Evolutionary conservation across 2,797 vertebrate species (phyloP).

Genomic region (Ctenopoma kingsleyae): DNA sequence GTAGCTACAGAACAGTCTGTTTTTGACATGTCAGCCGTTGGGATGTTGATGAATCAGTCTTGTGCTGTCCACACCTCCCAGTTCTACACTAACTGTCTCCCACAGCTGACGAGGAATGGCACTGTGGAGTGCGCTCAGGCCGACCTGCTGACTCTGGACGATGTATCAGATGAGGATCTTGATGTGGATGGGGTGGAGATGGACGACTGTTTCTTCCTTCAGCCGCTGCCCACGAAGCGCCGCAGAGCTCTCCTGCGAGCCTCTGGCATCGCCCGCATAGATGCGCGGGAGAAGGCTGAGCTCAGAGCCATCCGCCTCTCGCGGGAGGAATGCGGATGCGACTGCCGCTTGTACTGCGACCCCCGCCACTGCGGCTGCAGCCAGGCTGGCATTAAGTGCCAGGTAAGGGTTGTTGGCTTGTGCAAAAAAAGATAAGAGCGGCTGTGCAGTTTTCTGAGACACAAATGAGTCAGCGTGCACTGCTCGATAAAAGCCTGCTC

Average conservation of each 20-base stretch:
- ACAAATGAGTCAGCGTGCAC: not conserved
- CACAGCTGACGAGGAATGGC: slow-evolving; percentile 93
- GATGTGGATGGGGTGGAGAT: slow-evolving; percentile 94
- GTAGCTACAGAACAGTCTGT: slow-evolving; percentile 5
- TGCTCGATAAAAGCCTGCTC: not conserved
- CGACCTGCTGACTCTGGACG: slow-evolving; percentile 92
- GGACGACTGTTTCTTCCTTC: slow-evolving; percentile 96
- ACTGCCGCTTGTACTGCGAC: slow-evolving; percentile 95
- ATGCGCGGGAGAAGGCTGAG: slow-evolving; percentile 94
- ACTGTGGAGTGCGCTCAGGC: slow-evolving; percentile 93
- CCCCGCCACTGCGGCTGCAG: slow-evolving; percentile 95
- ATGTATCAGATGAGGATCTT: slow-evolving; percentile 94
- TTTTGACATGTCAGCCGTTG: slow-evolving; percentile 1
- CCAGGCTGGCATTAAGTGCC: slow-evolving; percentile 96
- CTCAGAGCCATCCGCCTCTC: slow-evolving; percentile 95
- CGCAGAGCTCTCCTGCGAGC: slow-evolving; percentile 92
- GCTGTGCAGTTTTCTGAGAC: not conserved
- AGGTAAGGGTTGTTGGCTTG: slow-evolving; percentile 82
- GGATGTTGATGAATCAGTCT: not conserved
- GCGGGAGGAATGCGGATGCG: slow-evolving; percentile 94
- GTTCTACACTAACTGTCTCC: slow-evolving; percentile 8
- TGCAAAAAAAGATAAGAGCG: not conserved
- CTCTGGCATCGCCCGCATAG: slow-evolving; percentile 93
- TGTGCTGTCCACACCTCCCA: slow-evolving; percentile 20
- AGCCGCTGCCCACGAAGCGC: slow-evolving; percentile 93